Base-by-base conservation (phyloP, 2,888 invertebrate genomes). In the Ornithoptera alexandrae region DNA sequence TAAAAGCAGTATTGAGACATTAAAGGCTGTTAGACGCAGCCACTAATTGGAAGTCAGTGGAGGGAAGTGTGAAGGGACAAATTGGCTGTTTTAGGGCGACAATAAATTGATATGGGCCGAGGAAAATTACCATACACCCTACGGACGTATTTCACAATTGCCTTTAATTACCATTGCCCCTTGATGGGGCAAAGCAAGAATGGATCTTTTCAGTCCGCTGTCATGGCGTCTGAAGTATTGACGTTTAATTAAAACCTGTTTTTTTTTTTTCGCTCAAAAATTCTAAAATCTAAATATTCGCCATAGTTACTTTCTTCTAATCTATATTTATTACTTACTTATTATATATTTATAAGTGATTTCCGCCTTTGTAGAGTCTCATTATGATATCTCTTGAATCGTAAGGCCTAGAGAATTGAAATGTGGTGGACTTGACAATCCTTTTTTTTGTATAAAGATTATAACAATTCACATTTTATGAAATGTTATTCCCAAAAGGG, bases 41-140 rank as follows among this genome's bases (percentile, higher is more conserved):
- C 88, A 82, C 88, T 92, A 92, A 92, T 90, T 89, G 89, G 79
- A 69, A 78, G 74, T 78, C 80, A 81, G 77, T 81, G 79, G 77
- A 76, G 82, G 83, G 84, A 81, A 80, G 82, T 80, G 81, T 71
- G 75, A 74, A 83, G 84, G 89, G 88, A 86, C 86, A 86, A 89
- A 89, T 89, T 85, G 87, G 81, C 83, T 87, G 86, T 88, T 89
- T 86, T 87, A 88, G 87, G 86, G 87, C 81, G 88, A 90, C 90
- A 87, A 90, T 91, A 90, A 91, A 90, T 91, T 89, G 86, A 90
- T 88, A 88, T 86, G 84, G 87, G 82, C 82, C 82, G 77, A 81
- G 83, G 83, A 81, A 81, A 85, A 90, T 89, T 89, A 89, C 87
- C 90, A 89, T 90, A 87, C 85, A 80, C 79, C 82, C 81, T 79